Percentiles rank a stretch among this genome's conserved stretches.
These are phyloP conservation scores for Orthonychiurus folsomi DNA, from an alignment of 2,888 invertebrate genomes.

Conservation along the genomic window DNA sequence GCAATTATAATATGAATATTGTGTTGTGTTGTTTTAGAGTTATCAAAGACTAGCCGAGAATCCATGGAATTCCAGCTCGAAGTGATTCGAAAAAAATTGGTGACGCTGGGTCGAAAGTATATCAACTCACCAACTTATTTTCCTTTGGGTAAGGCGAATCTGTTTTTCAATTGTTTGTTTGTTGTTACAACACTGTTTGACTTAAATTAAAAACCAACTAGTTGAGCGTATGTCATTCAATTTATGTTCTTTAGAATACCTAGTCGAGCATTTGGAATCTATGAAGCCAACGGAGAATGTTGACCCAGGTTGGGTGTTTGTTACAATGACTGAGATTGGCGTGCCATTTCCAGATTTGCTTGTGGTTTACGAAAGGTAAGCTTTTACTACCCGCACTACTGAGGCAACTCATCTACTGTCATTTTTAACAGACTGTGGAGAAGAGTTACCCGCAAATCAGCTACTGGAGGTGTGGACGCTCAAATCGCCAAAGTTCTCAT, in stretches of 20 bases:
- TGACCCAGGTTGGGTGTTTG: conserved; percentile 65
- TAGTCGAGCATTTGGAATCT: conserved; percentile 41
- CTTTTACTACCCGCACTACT: conserved; percentile 6
- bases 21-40: too few species aligned
- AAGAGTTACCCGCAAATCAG: conserved; percentile 22
- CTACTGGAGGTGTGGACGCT: conserved; percentile 25
- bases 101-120: conserved; percentile 47
- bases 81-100: conserved; percentile 41
- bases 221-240: too few species aligned
- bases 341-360: conserved; percentile 67
- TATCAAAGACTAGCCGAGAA: conserved; percentile 36
- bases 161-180: too few species aligned
- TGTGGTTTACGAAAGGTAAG: conserved; percentile 71
- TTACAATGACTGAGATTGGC: conserved; percentile 64
- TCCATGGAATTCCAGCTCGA: conserved; percentile 45
- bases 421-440: conserved; percentile 31
- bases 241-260: conserved; percentile 38
- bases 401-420: too few species aligned
- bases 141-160: conserved; percentile 60
- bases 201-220: too few species aligned
- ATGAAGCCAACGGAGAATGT: conserved; percentile 46
- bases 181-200: too few species aligned
- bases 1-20: too few species aligned
- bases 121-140: conserved; percentile 53
- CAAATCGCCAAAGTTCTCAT: conserved; percentile 36